Evolutionary conservation across 1,140 invertebrate genomes (phyloP).

Genomic region (Drosophila pseudoananassae): DNA sequence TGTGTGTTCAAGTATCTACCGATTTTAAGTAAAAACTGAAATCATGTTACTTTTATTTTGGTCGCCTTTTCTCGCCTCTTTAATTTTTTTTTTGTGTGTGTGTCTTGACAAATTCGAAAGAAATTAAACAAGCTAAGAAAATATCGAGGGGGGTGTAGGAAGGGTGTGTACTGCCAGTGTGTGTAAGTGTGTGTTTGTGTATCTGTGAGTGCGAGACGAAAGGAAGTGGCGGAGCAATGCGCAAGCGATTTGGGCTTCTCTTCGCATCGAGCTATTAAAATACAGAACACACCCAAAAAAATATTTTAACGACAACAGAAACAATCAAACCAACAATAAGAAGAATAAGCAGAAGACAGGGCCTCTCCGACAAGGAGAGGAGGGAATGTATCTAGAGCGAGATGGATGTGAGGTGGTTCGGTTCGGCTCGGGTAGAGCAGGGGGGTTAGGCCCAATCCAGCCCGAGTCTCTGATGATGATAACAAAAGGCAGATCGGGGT

Average conservation of each 20-base stretch:
- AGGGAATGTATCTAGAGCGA: neutral
- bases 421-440: neutral
- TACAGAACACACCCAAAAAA: slow-evolving; percentile 80
- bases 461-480: slow-evolving; percentile 36
- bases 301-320: slow-evolving; percentile 75
- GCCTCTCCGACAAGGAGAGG: neutral
- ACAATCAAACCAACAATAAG: slow-evolving; percentile 39
- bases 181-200: slow-evolving; percentile 2
- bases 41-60: slow-evolving; percentile 73
- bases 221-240: slow-evolving; percentile 71
- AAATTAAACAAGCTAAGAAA: slow-evolving; percentile 65
- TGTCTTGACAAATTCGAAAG: slow-evolving; percentile 77
- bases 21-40: slow-evolving; percentile 74
- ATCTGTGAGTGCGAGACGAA: slow-evolving; percentile 51
- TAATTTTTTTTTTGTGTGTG: slow-evolving; percentile 16
- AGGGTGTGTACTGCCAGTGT: slow-evolving; percentile 17
- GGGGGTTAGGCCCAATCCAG: too few species aligned
- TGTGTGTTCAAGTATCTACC: slow-evolving; percentile 27
- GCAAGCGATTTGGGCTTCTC: slow-evolving; percentile 61
- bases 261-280: slow-evolving; percentile 69
- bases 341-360: slow-evolving; percentile 6
- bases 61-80: slow-evolving; percentile 28
- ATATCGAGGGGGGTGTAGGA: slow-evolving; percentile 18
- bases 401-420: neutral
- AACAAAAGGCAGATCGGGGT: slow-evolving; percentile 70